These are phyloP conservation scores for Pachypanchax playfairii DNA, from an alignment of 2,113 vertebrate genomes.

Conservation along the genomic window DNA sequence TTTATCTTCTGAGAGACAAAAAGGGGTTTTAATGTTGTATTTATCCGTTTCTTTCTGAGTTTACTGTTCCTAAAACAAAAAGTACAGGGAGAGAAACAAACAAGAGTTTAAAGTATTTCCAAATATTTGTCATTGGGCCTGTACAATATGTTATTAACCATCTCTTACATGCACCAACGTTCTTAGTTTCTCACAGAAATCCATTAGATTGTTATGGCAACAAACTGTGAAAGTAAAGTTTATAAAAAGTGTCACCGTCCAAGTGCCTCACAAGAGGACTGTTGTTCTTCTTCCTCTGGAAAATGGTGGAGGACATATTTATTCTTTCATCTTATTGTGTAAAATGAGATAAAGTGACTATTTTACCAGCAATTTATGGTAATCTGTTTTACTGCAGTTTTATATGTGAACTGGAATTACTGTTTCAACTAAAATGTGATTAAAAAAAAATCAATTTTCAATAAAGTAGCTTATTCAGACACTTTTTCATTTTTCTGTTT, in stretches of 20 bases:
- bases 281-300: constrained; percentile 28
- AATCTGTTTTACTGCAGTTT: too few relatives aligned
- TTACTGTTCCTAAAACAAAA: constrained; percentile 26
- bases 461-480: too few relatives aligned
- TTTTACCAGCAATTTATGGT: neutral
- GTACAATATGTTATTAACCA: constrained; percentile 37
- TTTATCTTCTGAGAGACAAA: constrained; percentile 30
- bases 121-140: constrained; percentile 39
- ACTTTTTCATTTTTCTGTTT: too few relatives aligned
- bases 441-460: too few relatives aligned
- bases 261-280: constrained; percentile 32
- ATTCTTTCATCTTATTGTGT: neutral
- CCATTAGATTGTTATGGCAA: constrained; percentile 59
- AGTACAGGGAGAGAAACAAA: constrained; percentile 37
- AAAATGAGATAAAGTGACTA: neutral
- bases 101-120: constrained; percentile 24
- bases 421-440: too few relatives aligned
- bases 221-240: constrained; percentile 58
- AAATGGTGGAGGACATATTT: constrained; percentile 10
- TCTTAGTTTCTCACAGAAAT: constrained; percentile 35
- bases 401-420: too few relatives aligned
- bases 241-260: constrained; percentile 45
- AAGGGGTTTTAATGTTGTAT: constrained; percentile 31
- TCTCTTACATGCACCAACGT: constrained; percentile 55
- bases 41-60: neutral